phyloP scores from a whole-genome alignment of 2,113 vertebrate species.

The Scytalopus superciliaris region DNA sequence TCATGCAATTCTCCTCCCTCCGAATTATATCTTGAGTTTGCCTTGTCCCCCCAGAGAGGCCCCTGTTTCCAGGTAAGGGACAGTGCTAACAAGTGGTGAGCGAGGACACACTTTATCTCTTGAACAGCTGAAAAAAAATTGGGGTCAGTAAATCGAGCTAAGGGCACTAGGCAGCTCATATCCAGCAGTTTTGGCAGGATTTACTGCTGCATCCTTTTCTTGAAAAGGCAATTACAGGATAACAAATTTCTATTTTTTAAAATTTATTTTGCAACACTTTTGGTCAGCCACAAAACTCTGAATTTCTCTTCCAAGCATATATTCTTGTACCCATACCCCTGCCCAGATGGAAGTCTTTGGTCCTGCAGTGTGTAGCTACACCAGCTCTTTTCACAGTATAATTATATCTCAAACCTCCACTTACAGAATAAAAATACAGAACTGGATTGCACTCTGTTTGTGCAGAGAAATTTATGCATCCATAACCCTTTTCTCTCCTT shows the following conservation, averaged over 20 bases:
- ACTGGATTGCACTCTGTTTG: slow-evolving; percentile 51
- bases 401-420: slow-evolving; percentile 67
- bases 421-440: slow-evolving; percentile 64
- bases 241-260: not conserved
- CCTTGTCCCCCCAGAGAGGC: not conserved
- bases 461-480: slow-evolving; percentile 48
- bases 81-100: slow-evolving; percentile 92
- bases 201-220: slow-evolving; percentile 44
- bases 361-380: slow-evolving; percentile 53
- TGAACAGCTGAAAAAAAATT: slow-evolving; percentile 72
- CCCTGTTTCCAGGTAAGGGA: slow-evolving; percentile 69
- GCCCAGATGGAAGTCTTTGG: slow-evolving; percentile 66
- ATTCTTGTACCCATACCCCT: slow-evolving; percentile 61
- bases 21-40: slow-evolving; percentile 2
- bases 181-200: slow-evolving; percentile 49
- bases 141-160: slow-evolving; percentile 56
- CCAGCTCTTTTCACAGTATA: slow-evolving; percentile 67
- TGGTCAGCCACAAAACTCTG: slow-evolving; percentile 43
- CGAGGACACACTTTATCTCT: slow-evolving; percentile 84
- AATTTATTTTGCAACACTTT: slow-evolving; percentile 34
- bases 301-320: slow-evolving; percentile 40
- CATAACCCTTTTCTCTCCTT: slow-evolving; percentile 48
- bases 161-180: slow-evolving; percentile 45
- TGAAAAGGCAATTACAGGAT: slow-evolving; percentile 51
- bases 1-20: slow-evolving; percentile 87